phyloP scores from a whole-genome alignment of 2,797 vertebrate genomes.

The Esox lucius region DNA sequence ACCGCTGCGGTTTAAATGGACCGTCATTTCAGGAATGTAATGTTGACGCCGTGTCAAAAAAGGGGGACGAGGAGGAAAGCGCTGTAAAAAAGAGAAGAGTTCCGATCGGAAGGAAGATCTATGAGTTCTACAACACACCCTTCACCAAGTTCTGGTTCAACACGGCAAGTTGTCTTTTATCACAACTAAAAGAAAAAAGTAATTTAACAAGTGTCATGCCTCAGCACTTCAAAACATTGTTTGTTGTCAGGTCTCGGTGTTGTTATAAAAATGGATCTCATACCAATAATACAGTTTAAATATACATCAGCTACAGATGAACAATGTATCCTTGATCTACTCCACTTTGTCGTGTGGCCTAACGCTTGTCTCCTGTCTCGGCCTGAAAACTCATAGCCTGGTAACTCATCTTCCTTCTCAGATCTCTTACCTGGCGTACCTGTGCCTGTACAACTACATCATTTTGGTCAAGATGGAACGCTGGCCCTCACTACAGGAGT shows the following conservation, averaged over 20 bases:
- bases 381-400: not conserved
- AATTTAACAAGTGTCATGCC: not conserved
- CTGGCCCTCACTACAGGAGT: constrained; percentile 91
- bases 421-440: constrained; percentile 91
- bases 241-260: not conserved
- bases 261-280: not conserved
- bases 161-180: constrained; percentile 75
- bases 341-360: not conserved
- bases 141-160: constrained; percentile 99
- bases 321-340: not conserved
- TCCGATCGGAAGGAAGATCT: constrained; percentile 89
- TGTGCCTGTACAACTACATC: constrained; percentile 94
- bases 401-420: constrained; percentile 45
- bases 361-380: not conserved
- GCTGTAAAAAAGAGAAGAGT: constrained; percentile 79
- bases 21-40: constrained; percentile 79
- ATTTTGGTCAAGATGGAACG: constrained; percentile 95
- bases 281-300: not conserved
- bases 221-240: not conserved
- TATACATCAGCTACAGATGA: not conserved
- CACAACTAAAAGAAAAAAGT: not conserved
- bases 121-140: constrained; percentile 94
- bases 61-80: constrained; percentile 89
- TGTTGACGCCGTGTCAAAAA: constrained; percentile 79
- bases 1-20: not conserved